Evolutionary conservation across 2,888 invertebrate species (phyloP).

Genomic region (Latheticus oryzae): DNA sequence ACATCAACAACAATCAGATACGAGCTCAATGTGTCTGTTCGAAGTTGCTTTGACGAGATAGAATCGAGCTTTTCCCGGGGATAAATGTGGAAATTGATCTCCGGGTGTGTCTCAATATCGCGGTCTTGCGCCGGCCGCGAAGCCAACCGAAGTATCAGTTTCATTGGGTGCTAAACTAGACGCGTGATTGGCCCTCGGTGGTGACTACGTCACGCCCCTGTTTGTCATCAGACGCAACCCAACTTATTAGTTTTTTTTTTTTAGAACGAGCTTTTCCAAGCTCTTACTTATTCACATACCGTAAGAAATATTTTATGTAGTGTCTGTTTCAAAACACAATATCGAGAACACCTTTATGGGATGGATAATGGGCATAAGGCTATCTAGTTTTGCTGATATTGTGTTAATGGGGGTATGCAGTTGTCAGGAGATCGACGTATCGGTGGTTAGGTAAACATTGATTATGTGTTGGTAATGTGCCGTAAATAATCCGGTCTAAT

Average conservation of each 20-base stretch:
- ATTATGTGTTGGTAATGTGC: slow-evolving; percentile 62
- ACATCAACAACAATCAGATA: slow-evolving; percentile 46
- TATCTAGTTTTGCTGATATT: slow-evolving; percentile 46
- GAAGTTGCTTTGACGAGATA: too few relatives aligned
- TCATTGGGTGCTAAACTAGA: slow-evolving; percentile 62
- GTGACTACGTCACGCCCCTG: slow-evolving; percentile 61
- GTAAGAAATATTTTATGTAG: neutral
- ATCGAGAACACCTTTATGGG: neutral
- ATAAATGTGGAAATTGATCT: slow-evolving; percentile 42
- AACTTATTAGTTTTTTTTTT: slow-evolving; percentile 4
- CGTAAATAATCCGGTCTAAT: slow-evolving; percentile 62
- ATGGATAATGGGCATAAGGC: slow-evolving; percentile 1
- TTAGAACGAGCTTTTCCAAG: neutral
- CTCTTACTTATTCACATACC: neutral
- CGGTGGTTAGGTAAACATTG: slow-evolving; percentile 64
- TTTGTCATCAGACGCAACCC: slow-evolving; percentile 17
- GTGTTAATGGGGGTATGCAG: slow-evolving; percentile 54
- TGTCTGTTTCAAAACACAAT: slow-evolving; percentile 1
- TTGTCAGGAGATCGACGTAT: slow-evolving; percentile 60
- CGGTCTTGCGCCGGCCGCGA: slow-evolving; percentile 53
- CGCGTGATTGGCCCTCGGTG: slow-evolving; percentile 59
- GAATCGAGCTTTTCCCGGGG: too few relatives aligned
- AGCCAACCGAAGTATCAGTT: slow-evolving; percentile 64
- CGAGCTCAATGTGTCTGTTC: slow-evolving; percentile 52
- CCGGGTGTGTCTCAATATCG: slow-evolving; percentile 38